phyloP scores from a whole-genome alignment of 2,797 vertebrate species.

The Perdix hodgsoniae region DNA sequence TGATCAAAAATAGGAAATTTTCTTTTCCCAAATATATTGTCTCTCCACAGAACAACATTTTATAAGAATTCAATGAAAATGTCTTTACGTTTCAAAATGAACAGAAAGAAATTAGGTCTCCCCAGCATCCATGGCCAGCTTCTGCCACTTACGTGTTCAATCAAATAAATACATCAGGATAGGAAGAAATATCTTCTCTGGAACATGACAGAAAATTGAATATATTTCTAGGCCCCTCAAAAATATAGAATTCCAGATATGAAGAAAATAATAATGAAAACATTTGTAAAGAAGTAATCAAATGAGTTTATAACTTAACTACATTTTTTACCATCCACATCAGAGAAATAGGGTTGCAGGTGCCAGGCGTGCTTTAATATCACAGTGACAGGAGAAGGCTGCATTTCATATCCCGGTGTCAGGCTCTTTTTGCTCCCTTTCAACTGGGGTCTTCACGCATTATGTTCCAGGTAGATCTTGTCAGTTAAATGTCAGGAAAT shows the following conservation, averaged over 20 bases:
- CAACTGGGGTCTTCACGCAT: constrained; percentile 20
- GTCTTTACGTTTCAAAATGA: background rate
- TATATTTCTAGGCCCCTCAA: background rate
- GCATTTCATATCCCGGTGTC: constrained; percentile 67
- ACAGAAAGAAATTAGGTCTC: background rate
- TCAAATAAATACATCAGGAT: background rate
- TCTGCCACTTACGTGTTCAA: background rate
- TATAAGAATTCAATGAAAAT: background rate
- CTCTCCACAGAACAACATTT: background rate
- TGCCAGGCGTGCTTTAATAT: constrained; percentile 61
- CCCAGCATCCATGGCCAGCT: background rate
- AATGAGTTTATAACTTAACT: background rate
- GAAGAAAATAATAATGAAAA: background rate
- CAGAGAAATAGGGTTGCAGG: background rate
- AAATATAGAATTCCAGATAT: background rate
- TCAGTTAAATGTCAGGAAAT: constrained; percentile 69
- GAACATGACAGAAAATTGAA: background rate
- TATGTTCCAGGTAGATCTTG: constrained; percentile 61
- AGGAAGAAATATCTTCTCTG: background rate
- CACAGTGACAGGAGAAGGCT: constrained; percentile 67
- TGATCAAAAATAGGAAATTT: accelerated
- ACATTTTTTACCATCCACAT: background rate
- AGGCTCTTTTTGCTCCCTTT: constrained; percentile 62
- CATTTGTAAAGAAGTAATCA: background rate
- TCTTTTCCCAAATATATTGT: background rate